These are phyloP conservation scores for Montifringilla adamsi DNA, from an alignment of 2,113 vertebrate genomes.

Conservation along the genomic window DNA sequence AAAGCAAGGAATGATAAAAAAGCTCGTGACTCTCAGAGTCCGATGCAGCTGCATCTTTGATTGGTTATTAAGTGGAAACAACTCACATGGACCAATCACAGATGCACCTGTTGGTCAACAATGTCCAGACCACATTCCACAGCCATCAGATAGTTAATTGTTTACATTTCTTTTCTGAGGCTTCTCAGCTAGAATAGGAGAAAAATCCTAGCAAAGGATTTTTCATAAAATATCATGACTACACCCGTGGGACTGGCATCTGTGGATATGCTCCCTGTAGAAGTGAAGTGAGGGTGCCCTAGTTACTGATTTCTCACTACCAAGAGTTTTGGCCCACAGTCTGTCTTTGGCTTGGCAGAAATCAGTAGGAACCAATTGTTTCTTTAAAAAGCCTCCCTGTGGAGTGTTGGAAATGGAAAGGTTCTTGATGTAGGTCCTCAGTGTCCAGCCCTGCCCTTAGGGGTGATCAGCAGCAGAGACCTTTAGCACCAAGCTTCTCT, in stretches of 20 bases:
- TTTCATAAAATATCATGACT: no score
- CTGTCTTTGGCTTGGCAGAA: background rate
- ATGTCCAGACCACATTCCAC: no score
- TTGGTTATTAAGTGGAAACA: no score
- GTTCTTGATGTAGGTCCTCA: background rate
- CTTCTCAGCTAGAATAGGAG: no score
- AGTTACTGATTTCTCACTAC: background rate
- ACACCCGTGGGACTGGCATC: fast-evolving
- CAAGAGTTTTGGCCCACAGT: background rate
- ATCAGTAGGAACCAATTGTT: background rate
- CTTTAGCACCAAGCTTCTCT: background rate
- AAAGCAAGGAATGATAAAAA: no score
- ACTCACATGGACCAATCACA: no score
- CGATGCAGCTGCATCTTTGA: no score
- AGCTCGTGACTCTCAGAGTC: no score
- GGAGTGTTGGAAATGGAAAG: background rate
- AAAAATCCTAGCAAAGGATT: no score
- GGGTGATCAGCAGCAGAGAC: background rate
- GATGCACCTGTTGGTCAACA: no score
- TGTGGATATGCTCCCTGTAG: background rate
- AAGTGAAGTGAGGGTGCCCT: background rate
- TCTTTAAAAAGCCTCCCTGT: background rate
- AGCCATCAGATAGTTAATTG: no score
- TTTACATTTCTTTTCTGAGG: no score
- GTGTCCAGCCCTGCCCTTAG: background rate